These are phyloP conservation scores for Xiphophorus birchmanni DNA, from an alignment of 2,797 vertebrate genomes.

Conservation along the genomic window DNA sequence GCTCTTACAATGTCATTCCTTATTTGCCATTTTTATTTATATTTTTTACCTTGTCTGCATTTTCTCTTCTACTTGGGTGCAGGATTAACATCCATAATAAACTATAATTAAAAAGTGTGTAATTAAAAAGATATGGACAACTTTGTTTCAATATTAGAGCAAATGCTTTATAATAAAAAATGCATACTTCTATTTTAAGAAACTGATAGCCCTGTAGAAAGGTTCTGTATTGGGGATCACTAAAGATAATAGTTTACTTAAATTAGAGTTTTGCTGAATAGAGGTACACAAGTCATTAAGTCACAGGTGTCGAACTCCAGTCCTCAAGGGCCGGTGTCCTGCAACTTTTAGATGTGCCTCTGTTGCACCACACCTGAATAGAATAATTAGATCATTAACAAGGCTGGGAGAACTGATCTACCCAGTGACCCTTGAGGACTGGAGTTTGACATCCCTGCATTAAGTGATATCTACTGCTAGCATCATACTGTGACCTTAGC, in stretches of 20 bases:
- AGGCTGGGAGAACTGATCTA: too few species aligned
- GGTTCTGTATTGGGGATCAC: not conserved
- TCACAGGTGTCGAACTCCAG: too few species aligned
- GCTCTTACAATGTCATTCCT: conserved; percentile 14
- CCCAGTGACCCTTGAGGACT: too few species aligned
- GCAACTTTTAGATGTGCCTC: too few species aligned
- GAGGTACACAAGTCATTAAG: not conserved
- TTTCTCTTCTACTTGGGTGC: not conserved
- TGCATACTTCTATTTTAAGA: not conserved
- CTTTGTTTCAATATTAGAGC: not conserved
- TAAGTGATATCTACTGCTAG: not conserved
- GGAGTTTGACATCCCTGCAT: not conserved
- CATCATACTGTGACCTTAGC: not conserved
- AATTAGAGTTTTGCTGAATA: not conserved
- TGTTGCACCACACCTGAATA: too few species aligned
- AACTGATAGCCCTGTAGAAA: not conserved
- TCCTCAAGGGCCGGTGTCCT: too few species aligned
- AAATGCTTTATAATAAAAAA: not conserved
- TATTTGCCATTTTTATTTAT: conserved; percentile 5
- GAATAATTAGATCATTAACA: too few species aligned
- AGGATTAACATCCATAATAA: not conserved
- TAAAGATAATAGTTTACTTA: not conserved
- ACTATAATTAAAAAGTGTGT: not conserved
- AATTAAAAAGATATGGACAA: not conserved
- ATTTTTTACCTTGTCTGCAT: conserved; percentile 21